These are phyloP conservation scores for Halocaridina rubra DNA, from an alignment of 2,888 invertebrate species.

Conservation along the genomic window DNA sequence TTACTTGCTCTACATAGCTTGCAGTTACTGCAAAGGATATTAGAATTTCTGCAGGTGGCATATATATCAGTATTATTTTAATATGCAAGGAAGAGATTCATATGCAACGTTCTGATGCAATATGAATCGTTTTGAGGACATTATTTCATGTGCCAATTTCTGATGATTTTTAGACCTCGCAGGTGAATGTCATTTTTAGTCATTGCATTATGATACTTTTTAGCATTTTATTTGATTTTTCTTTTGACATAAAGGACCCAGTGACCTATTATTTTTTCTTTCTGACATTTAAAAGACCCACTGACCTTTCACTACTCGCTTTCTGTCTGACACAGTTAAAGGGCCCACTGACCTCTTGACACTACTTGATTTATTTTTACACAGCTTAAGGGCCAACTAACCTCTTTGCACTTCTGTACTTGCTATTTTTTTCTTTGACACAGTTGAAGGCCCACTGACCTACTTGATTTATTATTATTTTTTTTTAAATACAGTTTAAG, in stretches of 20 bases:
- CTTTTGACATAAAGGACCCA: no score
- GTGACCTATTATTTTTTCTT: no score
- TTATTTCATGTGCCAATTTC: conserved; percentile 48
- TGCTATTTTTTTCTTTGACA: no score
- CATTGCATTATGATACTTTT: not conserved
- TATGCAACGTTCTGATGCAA: conserved; percentile 51
- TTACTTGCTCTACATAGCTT: conserved; percentile 9
- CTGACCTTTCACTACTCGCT: not conserved
- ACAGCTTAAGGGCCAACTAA: no score
- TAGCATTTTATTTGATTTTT: not conserved
- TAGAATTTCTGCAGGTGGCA: conserved; percentile 6
- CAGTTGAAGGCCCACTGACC: no score
- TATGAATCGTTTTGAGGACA: conserved; percentile 30
- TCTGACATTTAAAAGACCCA: not conserved
- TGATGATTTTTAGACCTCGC: conserved; percentile 41
- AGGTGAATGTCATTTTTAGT: conserved; percentile 19
- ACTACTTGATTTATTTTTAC: no score
- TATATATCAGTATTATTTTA: conserved; percentile 53
- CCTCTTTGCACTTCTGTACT: no score
- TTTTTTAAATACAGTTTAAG: no score
- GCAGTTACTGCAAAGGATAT: conserved; percentile 10
- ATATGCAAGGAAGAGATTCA: conserved; percentile 49
- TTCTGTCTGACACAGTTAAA: no score
- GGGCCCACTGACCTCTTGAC: no score
- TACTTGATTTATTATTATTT: no score